Conservation (phyloP, 2,113 vertebrate species). For the Cinclus cinclus region DNA sequence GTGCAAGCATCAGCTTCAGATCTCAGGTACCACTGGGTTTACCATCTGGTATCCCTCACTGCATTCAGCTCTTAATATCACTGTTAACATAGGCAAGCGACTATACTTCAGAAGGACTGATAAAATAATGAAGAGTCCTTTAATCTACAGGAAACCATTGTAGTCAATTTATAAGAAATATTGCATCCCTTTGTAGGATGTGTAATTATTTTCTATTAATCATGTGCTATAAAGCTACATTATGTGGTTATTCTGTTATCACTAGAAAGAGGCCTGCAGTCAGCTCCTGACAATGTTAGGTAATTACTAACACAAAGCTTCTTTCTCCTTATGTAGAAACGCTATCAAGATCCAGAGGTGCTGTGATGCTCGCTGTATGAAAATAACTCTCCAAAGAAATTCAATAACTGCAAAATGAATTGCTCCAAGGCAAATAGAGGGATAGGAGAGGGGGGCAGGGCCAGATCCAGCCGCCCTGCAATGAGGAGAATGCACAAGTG, state of each 20-base stretch:
- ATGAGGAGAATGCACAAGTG: constrained; percentile 57
- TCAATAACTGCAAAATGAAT: constrained; percentile 75
- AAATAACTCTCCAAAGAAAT: constrained; percentile 77
- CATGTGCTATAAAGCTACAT: constrained; percentile 84
- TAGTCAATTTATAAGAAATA: constrained; percentile 87
- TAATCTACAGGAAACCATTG: constrained; percentile 86
- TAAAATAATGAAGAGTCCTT: constrained; percentile 86
- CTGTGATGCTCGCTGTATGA: constrained; percentile 73
- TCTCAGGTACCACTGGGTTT: constrained; percentile 60
- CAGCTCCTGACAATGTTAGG: constrained; percentile 82
- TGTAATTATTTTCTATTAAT: constrained; percentile 89
- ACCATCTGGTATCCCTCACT: constrained; percentile 76
- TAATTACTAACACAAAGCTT: constrained; percentile 84
- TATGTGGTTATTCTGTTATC: constrained; percentile 84
- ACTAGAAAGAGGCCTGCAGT: constrained; percentile 82
- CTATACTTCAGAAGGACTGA: constrained; percentile 78
- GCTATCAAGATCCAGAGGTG: constrained; percentile 79
- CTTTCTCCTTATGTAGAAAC: constrained; percentile 75
- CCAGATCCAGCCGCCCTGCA: background rate
- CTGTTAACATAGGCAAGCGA: constrained; percentile 70
- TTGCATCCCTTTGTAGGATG: constrained; percentile 84
- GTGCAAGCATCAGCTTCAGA: constrained; percentile 1
- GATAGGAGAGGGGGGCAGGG: constrained; percentile 46
- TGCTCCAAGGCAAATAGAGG: constrained; percentile 71
- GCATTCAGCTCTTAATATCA: constrained; percentile 63